Evolutionary conservation across 2,888 invertebrate species (phyloP).

Genomic region (Volucella bombylans): DNA sequence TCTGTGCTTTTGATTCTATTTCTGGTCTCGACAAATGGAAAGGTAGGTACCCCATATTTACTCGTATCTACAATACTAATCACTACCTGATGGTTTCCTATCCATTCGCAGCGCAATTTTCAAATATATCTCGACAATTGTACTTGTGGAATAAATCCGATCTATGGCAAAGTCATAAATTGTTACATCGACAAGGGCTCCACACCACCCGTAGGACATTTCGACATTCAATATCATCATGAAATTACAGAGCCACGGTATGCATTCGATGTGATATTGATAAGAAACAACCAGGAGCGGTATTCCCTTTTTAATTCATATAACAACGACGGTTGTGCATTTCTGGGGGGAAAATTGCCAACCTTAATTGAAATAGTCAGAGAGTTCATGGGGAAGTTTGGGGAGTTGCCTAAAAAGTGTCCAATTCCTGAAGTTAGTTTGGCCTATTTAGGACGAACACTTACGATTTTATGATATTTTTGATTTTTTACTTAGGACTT

Average conservation of each 20-base stretch:
- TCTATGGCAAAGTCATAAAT: not conserved
- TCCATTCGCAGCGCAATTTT: conserved; percentile 12
- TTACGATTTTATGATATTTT: not conserved
- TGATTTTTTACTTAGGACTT: conserved; percentile 3
- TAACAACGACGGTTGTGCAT: not conserved
- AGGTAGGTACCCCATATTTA: too few species aligned
- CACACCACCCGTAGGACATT: not conserved
- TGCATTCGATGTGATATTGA: not conserved
- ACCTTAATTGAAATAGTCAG: not conserved
- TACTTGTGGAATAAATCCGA: not conserved
- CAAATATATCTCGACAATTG: not conserved
- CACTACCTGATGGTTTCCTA: too few species aligned
- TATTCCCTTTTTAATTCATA: not conserved
- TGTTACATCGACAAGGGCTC: not conserved
- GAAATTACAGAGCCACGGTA: not conserved
- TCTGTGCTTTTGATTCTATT: too few species aligned
- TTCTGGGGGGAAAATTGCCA: not conserved
- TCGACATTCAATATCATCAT: not conserved
- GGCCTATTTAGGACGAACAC: too few species aligned
- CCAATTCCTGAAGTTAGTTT: conserved; percentile 23
- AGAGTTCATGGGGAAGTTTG: not conserved
- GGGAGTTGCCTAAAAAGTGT: conserved; percentile 7
- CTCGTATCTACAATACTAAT: too few species aligned
- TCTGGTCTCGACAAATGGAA: too few species aligned
- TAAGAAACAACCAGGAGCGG: not conserved